Evolutionary conservation across 2,113 vertebrate genomes (phyloP).

Genomic region (Burhinus oedicnemus): DNA sequence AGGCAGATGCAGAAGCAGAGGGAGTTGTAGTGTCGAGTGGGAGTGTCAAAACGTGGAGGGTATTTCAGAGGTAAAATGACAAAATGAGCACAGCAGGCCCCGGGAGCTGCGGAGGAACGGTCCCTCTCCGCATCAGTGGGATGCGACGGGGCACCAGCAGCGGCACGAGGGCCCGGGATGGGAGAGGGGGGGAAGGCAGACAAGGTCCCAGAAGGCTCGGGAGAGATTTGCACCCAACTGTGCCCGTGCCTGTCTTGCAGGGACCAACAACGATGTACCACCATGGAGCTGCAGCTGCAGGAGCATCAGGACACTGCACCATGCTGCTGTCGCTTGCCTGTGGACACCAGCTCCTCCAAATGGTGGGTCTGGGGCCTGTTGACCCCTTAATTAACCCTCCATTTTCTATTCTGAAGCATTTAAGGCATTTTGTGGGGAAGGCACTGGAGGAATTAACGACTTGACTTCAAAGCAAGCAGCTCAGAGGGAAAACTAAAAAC

Average conservation of each 20-base stretch:
- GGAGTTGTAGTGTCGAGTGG: background rate
- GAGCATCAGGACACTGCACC: background rate
- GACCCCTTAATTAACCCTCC: background rate
- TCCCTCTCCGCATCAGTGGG: background rate
- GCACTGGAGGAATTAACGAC: background rate
- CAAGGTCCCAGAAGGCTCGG: background rate
- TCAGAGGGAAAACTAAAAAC: background rate
- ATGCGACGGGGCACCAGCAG: accelerated
- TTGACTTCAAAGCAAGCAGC: background rate
- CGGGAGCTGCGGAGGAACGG: accelerated
- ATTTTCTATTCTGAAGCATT: background rate
- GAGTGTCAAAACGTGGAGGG: background rate
- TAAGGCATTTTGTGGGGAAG: background rate
- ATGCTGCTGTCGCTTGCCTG: background rate
- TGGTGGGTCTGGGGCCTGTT: background rate
- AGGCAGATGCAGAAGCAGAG: background rate
- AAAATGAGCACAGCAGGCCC: background rate
- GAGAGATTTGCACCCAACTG: background rate
- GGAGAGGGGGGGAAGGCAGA: background rate
- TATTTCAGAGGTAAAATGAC: background rate
- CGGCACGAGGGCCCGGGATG: accelerated
- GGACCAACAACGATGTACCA: accelerated
- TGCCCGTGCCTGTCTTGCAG: background rate
- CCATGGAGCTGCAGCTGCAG: accelerated
- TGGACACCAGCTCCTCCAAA: background rate